Evolutionary conservation across 2,797 vertebrate genomes (phyloP), one percentile per base, ranked within the genome.

Genomic region (Uromys caudimaculatus): DNA sequence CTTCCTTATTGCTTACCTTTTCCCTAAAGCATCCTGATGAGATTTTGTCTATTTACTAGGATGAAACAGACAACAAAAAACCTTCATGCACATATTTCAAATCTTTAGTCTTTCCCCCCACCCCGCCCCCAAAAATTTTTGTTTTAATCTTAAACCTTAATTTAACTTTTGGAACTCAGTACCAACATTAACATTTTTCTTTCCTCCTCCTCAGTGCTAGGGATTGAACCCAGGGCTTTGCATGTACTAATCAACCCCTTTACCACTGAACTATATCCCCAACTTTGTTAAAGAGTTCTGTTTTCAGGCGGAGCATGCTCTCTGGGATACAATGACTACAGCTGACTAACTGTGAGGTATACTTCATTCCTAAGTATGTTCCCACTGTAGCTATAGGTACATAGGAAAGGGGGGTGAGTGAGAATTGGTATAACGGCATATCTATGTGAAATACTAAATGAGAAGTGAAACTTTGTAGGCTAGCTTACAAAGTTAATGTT

Each of bases 81-180:
- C 38, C 7, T 32, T 73, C 21, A 41, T 89, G 2, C 14, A 56
- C 81, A 38, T 24, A 85, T 84, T 93, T 32, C 44, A n/a, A 14
- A 50, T 44, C 58, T 84, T 50, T 67, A 67, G 44, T 21, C 41
- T 60, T 9, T 8, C 58, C 16, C 4, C 16, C 3, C 13, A 79
- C 7, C 32, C 64, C n/a, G 14, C 32, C 64, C 64, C 6, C 5
- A 16, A 77, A 90, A 41, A 73, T 76, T 38, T 90, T 90, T 12
- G 27, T 47, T 76, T 44, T 88, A 73, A 8, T 95, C 32, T 92
- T 90, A 88, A 97, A 95, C 69, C 77, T 62, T 93, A 73, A 79
- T 69, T 91, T 32, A 86, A 8, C 7, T 93, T 97, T 95, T 79
- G 71, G 83, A 95, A 92, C 73, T 95, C 24, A 19, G 1, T 86